Percentiles rank a stretch among this genome's conserved stretches.
phyloP scores from a whole-genome alignment of 2,888 invertebrate species.

The Pemphredon lugubris region DNA sequence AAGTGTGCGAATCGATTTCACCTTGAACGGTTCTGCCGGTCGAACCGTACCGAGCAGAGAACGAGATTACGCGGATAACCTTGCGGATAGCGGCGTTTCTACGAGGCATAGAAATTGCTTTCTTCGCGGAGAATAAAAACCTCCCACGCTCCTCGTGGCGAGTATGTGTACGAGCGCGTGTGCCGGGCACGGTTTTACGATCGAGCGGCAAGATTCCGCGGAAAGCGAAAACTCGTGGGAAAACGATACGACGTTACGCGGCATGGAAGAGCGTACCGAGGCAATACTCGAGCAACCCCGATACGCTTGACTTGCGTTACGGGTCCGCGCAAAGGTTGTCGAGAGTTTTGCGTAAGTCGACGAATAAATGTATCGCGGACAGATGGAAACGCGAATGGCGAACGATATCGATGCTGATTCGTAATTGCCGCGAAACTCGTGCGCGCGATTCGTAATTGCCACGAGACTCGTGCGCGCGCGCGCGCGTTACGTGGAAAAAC shows the following conservation, averaged over 20 bases:
- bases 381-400: too few relatives aligned
- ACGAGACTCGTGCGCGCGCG: background rate
- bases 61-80: constrained; percentile 3
- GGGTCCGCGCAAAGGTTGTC: too few relatives aligned
- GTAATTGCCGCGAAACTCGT: too few relatives aligned
- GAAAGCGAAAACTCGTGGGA: background rate
- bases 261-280: too few relatives aligned
- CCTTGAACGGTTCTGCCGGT: constrained; percentile 27
- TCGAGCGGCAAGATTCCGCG: too few relatives aligned
- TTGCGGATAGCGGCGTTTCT: too few relatives aligned
- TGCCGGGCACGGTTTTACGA: background rate
- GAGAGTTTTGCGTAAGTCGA: background rate
- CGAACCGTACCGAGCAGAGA: constrained; percentile 8
- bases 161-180: background rate
- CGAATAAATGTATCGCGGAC: too few relatives aligned
- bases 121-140: too few relatives aligned
- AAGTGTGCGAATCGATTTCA: constrained; percentile 35
- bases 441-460: background rate
- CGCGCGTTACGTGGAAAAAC: too few relatives aligned
- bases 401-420: too few relatives aligned
- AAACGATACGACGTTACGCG: background rate
- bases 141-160: too few relatives aligned
- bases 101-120: background rate
- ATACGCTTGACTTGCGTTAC: too few relatives aligned
- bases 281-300: background rate